Evolutionary conservation across 1,140 invertebrate genomes (phyloP), one percentile per base, ranked within the genome.

Genomic region (Drosophila auraria): DNA sequence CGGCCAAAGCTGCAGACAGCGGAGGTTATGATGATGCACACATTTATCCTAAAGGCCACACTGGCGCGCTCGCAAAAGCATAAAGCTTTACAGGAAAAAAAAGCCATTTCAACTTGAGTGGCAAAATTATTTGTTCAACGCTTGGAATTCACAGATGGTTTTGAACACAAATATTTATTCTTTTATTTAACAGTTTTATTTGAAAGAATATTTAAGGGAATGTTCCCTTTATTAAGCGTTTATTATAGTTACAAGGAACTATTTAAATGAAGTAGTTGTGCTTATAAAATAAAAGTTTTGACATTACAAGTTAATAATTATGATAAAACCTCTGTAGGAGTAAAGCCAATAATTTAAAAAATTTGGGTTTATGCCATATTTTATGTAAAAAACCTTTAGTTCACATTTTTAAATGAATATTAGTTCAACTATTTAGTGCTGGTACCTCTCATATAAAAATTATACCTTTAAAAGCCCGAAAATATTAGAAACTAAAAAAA

Each of bases 1-100:
- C 53, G 56, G 25, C 60, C 59, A 70, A 66, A 66, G 62, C 60
- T 50, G 61, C 50, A 63, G 79, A 53, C 66, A 59, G 57, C 27
- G 30, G 15, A 77, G 81, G 71, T 78, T 83, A 84, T 84, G 82
- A 73, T 64, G 76, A 63, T 54, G 59, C 75, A 62, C n/a, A 78
- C 75, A 62, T 45, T 56, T 40, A 76, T 50, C 50, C 53, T 25
- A 8, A 63, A 73, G 8, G 61, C 36, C 59, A 50, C 44, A 58
- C 44, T 25, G 11, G 44, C 44, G 49, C 12, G 42, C 38, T 30
- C n/a, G 27, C 14, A 27, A 44, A 15, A 25, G 44, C 36, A 63
- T 38, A 74, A 40, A 44, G 59, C 38, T 57, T 36, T 27, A 51
- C 25, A 23, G 36, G 40, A 23, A 27, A 60, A 30, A 62, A 33